Percentiles rank a stretch among this genome's conserved stretches.
Conservation (phyloP, 1,140 invertebrate genomes). For the Cheumatopsyche charites region DNA sequence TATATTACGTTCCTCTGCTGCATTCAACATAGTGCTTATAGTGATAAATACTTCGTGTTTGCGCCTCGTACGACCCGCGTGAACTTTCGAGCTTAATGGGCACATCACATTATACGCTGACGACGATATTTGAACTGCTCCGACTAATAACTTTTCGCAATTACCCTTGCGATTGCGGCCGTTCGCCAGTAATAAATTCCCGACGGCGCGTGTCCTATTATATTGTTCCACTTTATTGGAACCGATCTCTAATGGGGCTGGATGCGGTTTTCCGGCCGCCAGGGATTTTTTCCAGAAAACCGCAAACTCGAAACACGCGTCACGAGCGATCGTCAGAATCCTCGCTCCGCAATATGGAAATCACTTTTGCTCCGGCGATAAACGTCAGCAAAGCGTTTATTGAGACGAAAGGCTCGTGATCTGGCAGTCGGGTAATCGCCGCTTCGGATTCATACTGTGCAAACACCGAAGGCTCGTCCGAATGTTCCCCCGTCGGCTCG, state of each 20-base stretch:
- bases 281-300: constrained; percentile 18
- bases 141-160: too few species aligned
- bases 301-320: constrained; percentile 10
- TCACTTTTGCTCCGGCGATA: constrained; percentile 20
- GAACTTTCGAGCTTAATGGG: too few species aligned
- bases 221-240: constrained; percentile 34
- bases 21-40: too few species aligned
- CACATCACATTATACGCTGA: too few species aligned
- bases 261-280: constrained; percentile 33
- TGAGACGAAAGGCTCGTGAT: constrained; percentile 30
- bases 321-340: too few species aligned
- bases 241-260: constrained; percentile 19
- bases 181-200: constrained; percentile 7
- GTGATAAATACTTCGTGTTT: too few species aligned
- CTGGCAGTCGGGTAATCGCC: constrained; percentile 25
- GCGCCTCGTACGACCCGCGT: too few species aligned
- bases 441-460: constrained; percentile 29
- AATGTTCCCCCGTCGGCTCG: constrained; percentile 22
- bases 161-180: too few species aligned
- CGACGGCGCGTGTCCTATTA: constrained; percentile 36
- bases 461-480: constrained; percentile 21
- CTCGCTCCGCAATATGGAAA: constrained; percentile 3
- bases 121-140: too few species aligned
- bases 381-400: constrained; percentile 17
- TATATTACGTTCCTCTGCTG: too few species aligned